Percentiles rank a stretch among this genome's conserved stretches.
Conservation (phyloP, 2,797 vertebrate genomes). For the Malurus leucopterus region DNA sequence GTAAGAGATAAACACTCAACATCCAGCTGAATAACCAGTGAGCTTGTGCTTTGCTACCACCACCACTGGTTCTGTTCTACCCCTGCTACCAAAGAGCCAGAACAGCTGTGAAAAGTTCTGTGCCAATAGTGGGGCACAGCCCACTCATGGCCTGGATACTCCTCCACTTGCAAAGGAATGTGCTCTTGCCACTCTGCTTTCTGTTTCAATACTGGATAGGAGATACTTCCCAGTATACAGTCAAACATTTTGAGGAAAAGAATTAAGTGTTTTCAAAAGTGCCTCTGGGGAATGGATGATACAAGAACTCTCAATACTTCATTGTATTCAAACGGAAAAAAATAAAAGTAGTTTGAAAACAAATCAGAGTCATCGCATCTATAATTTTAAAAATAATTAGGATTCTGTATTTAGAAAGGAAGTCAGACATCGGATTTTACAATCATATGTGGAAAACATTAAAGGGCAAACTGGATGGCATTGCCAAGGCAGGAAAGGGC, state of each 20-base stretch:
- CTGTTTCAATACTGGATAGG: not conserved
- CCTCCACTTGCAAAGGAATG: not conserved
- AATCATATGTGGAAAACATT: slow-evolving; percentile 51
- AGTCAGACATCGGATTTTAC: slow-evolving; percentile 14
- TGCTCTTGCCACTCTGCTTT: not conserved
- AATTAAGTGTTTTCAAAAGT: not conserved
- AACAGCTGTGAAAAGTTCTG: not conserved
- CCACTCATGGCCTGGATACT: not conserved
- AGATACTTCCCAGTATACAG: not conserved
- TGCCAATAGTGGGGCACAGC: not conserved
- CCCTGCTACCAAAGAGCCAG: not conserved
- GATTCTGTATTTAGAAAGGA: slow-evolving; percentile 16
- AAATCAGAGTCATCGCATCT: not conserved
- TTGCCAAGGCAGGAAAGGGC: not conserved
- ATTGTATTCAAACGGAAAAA: not conserved
- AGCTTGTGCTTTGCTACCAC: not conserved
- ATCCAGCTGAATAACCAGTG: not conserved
- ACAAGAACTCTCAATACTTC: not conserved
- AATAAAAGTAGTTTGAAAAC: not conserved
- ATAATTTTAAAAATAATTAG: not conserved
- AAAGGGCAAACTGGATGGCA: not conserved
- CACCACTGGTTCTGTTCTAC: not conserved
- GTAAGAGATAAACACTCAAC: not conserved
- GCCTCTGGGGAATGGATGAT: not conserved
- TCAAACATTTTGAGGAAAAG: not conserved